Conservation (phyloP, 2,888 invertebrate genomes). For the Galerucella calmariensis region DNA sequence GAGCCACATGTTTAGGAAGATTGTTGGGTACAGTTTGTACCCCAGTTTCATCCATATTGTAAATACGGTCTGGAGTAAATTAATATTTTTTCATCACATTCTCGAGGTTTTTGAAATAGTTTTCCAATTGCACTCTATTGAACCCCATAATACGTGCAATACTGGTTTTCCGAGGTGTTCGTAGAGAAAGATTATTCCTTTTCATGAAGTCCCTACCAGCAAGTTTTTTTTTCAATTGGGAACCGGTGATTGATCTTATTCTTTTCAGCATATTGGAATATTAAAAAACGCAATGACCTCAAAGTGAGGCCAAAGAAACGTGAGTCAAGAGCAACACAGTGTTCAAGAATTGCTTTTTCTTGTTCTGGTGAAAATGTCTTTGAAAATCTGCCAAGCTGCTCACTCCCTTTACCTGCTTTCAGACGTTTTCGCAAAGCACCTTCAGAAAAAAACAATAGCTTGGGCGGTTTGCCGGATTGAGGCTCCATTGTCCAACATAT, state of each 20-base stretch:
- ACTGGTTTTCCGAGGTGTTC: conserved; percentile 4
- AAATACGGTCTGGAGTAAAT: too few species aligned
- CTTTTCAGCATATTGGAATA: conserved; percentile 14
- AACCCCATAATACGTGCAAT: conserved; percentile 2
- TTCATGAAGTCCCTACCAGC: conserved; percentile 23
- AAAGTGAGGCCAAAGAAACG: conserved; percentile 20
- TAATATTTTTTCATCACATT: not conserved
- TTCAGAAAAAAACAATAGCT: conserved; percentile 20
- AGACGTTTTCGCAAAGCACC: conserved; percentile 24
- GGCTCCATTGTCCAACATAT: conserved; percentile 5
- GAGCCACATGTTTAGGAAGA: too few species aligned
- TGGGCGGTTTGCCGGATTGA: conserved; percentile 29
- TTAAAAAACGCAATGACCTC: conserved; percentile 18
- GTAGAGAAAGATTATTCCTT: conserved; percentile 10
- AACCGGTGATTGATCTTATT: conserved; percentile 15
- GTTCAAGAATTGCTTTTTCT: conserved; percentile 25
- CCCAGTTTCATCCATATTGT: too few species aligned
- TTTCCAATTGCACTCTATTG: conserved; percentile 2
- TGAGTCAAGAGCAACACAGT: conserved; percentile 15
- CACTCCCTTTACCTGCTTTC: conserved; percentile 21
- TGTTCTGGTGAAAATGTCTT: conserved; percentile 17
- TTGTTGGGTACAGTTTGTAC: too few species aligned
- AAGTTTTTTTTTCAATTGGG: conserved; percentile 1
- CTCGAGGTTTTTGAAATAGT: conserved; percentile 12
- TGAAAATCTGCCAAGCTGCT: conserved; percentile 27